Evolutionary conservation across 2,113 vertebrate genomes (phyloP).

Genomic region (Leuciscus idus): DNA sequence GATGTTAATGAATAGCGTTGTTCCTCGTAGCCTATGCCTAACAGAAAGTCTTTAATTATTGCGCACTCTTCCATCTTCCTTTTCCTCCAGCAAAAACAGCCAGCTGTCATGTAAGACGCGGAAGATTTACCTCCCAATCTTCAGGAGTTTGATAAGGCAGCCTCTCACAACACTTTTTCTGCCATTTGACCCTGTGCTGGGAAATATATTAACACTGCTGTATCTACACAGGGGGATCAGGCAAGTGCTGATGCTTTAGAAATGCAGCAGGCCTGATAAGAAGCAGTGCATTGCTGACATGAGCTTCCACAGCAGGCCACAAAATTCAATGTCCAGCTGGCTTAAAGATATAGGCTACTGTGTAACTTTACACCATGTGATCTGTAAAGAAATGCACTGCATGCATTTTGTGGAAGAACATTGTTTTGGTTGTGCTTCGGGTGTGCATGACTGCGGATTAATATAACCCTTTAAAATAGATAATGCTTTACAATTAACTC

Average conservation of each 20-base stretch:
- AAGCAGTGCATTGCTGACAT: constrained; percentile 13
- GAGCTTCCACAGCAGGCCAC: constrained; percentile 24
- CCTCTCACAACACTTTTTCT: background rate
- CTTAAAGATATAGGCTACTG: background rate
- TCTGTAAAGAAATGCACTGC: too few species aligned
- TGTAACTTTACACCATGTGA: too few species aligned
- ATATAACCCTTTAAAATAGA: too few species aligned
- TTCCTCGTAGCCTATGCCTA: constrained; percentile 24
- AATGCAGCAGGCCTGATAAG: constrained; percentile 40
- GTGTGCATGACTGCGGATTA: too few species aligned
- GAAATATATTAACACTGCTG: constrained; percentile 38
- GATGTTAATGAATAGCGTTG: constrained; percentile 23
- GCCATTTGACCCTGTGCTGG: constrained; percentile 6
- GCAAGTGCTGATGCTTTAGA: constrained; percentile 24
- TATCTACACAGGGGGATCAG: constrained; percentile 24
- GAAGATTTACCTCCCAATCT: constrained; percentile 29
- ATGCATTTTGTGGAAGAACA: too few species aligned
- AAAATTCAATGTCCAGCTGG: constrained; percentile 31
- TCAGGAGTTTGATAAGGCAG: background rate
- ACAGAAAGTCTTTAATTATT: constrained; percentile 40
- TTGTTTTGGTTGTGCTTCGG: too few species aligned
- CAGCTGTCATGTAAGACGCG: constrained; percentile 21
- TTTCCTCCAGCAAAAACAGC: constrained; percentile 10
- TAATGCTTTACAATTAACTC: too few species aligned
- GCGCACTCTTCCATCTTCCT: background rate